A percentile compares a stretch with the other conserved stretches of the same genome.
Evolutionary conservation across 2,888 invertebrate species (phyloP).

Genomic region (Calameuta pallipes): DNA sequence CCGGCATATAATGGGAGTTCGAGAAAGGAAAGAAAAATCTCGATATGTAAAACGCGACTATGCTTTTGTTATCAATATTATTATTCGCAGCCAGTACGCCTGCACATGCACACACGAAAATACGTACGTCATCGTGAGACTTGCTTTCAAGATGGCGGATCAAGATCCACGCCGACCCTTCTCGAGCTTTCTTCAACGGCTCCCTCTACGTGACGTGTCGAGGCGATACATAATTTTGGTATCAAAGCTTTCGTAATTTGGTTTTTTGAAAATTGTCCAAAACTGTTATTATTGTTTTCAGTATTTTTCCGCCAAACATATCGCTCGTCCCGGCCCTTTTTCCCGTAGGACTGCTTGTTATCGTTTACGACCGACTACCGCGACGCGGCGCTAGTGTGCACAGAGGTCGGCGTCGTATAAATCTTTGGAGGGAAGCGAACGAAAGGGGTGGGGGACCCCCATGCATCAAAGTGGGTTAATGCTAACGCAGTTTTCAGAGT

Average conservation of each 20-base stretch:
- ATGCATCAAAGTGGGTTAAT: constrained; percentile 37
- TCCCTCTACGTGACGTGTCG: neutral
- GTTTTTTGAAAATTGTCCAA: too few species aligned
- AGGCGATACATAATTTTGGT: neutral
- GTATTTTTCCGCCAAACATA: rapidly evolving
- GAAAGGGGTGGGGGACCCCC: constrained; percentile 25
- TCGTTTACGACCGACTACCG: neutral
- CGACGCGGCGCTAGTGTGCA: neutral
- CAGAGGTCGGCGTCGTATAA: neutral
- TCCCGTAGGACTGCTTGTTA: neutral
- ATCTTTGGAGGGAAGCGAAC: neutral
- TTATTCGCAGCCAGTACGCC: neutral
- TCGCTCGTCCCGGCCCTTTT: neutral
- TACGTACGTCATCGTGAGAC: neutral
- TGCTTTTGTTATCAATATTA: neutral
- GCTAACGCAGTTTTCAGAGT: constrained; percentile 32
- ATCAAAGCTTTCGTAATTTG: too few species aligned
- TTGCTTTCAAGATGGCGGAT: neutral
- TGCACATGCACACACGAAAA: neutral
- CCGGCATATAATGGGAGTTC: neutral
- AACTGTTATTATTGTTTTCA: neutral
- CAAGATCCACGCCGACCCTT: neutral
- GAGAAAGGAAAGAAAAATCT: neutral
- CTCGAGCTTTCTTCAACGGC: neutral
- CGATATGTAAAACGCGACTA: neutral